Evolutionary conservation across 2,888 invertebrate species (phyloP), one percentile per base, ranked within the genome.

Genomic region (Alitta virens): DNA sequence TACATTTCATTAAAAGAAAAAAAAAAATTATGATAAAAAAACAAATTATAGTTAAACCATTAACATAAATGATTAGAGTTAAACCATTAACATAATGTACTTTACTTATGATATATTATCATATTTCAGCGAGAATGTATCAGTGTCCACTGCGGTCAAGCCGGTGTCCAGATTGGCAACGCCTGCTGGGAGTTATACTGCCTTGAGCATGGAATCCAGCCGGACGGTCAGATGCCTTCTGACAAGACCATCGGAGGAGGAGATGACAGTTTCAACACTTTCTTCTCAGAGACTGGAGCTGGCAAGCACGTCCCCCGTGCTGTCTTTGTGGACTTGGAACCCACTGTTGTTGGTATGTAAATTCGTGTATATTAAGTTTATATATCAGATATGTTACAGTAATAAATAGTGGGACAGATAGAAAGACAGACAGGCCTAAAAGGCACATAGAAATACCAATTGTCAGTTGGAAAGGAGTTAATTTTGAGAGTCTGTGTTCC

Each of bases 311-410:
- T 96, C 12, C 95, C 95, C 55, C 87, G 95, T 74, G 79, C 79
- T 91, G 93, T 95, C 62, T 96, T 95, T 78, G 94, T 97, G 14
- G 96, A 97, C 83, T 86, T 97, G 81, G 96, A 96, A 84, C 96
- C 96, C 66, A 95, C 95, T 71, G 96, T 96, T 77, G 94, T 96
- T 68, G 68, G 68, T 68, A 46, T 27, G 64, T 56, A 58, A 2
- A 18, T 50, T 3, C 21, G 3, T 16, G 33, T 33, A 33, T 33
- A 7, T 33, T 33, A 7, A 12, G 12, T 33, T 33, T 33, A 33
- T 7, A 33, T 33, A 7, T 33, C 33, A 33, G 12, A 33, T 12
- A 33, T 33, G n/a, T n/a, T n/a, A n/a, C n/a, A n/a, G n/a, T n/a
- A n/a, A n/a, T n/a, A n/a, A n/a, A n/a, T n/a, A n/a, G n/a, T n/a